Evolutionary conservation across 2,113 vertebrate genomes (phyloP).

Genomic region (Paedocypris sp.): DNA sequence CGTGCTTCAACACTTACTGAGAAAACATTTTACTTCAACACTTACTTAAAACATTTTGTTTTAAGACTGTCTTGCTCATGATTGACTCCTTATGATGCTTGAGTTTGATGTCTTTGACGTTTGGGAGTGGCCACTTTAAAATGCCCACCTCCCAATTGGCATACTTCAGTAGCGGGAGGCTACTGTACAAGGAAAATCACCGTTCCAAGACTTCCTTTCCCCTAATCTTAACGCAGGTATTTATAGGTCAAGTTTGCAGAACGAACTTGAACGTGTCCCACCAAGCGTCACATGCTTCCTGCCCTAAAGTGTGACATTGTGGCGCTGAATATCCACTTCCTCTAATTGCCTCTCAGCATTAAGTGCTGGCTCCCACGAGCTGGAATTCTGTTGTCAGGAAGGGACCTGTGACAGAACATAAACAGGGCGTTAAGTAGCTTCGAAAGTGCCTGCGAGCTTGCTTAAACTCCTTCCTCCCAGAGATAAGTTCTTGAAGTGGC

Average conservation of each 20-base stretch:
- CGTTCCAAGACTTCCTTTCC: too few relatives aligned
- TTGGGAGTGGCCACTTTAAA: too few relatives aligned
- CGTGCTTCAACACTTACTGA: too few relatives aligned
- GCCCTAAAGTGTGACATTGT: conserved; percentile 14
- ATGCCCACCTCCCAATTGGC: too few relatives aligned
- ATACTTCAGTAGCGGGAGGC: too few relatives aligned
- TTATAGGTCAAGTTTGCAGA: background rate
- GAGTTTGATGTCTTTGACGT: too few relatives aligned
- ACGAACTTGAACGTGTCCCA: conserved; percentile 18
- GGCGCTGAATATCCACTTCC: conserved; percentile 22
- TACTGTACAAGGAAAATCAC: too few relatives aligned
- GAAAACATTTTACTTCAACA: too few relatives aligned
- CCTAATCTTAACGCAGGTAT: background rate
- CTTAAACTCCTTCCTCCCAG: conserved; percentile 28
- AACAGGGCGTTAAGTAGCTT: conserved; percentile 38
- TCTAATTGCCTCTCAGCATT: conserved; percentile 29
- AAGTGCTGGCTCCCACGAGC: conserved; percentile 14
- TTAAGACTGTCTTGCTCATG: too few relatives aligned
- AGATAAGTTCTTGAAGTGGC: conserved; percentile 6
- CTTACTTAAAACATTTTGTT: too few relatives aligned
- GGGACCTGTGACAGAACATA: conserved; percentile 37
- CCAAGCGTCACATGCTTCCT: conserved; percentile 16
- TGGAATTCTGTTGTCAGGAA: conserved; percentile 36
- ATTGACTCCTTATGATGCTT: too few relatives aligned
- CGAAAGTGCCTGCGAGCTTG: conserved; percentile 33